Percentiles rank a stretch among this genome's conserved stretches.
These are phyloP conservation scores for Hucho hucho DNA, from an alignment of 2,113 vertebrate species.

Conservation along the genomic window DNA sequence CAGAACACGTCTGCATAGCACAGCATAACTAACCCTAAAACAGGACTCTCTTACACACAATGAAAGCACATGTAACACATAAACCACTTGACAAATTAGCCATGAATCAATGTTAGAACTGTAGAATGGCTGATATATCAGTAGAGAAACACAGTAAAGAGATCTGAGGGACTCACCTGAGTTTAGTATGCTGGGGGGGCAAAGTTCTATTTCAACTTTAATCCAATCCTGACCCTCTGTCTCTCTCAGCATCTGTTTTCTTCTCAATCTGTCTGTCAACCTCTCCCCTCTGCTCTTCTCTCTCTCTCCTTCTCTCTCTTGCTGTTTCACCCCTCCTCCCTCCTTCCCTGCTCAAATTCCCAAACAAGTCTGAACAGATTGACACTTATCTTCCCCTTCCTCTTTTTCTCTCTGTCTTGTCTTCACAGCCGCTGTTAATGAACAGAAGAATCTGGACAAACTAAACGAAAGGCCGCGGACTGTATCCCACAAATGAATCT, in stretches of 20 bases:
- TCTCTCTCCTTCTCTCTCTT: conserved; percentile 22
- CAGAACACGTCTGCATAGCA: conserved; percentile 18
- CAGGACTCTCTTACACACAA: too few relatives aligned
- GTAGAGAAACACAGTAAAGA: conserved; percentile 12
- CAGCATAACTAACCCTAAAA: conserved; percentile 9
- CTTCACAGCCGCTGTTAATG: conserved; percentile 34
- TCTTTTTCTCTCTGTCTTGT: conserved; percentile 40
- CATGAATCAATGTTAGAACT: not conserved
- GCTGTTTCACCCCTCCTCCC: conserved; percentile 49
- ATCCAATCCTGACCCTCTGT: conserved; percentile 24
- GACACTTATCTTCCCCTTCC: conserved; percentile 69
- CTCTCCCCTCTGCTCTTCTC: conserved; percentile 38
- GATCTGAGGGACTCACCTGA: conserved; percentile 65
- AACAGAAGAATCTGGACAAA: conserved; percentile 12
- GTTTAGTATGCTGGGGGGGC: conserved; percentile 15
- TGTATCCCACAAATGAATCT: conserved; percentile 18
- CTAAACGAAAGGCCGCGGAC: not conserved
- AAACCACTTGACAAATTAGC: conserved; percentile 28
- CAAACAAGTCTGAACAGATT: conserved; percentile 81
- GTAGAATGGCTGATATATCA: not conserved
- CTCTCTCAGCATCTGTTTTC: conserved; percentile 10
- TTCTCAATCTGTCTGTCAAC: conserved; percentile 20
- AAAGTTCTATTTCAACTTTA: conserved; percentile 27
- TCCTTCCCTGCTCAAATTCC: conserved; percentile 74
- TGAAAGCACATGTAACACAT: conserved; percentile 47